Conservation (phyloP, 2,888 invertebrate species). For the Eubasilissa splendida region DNA sequence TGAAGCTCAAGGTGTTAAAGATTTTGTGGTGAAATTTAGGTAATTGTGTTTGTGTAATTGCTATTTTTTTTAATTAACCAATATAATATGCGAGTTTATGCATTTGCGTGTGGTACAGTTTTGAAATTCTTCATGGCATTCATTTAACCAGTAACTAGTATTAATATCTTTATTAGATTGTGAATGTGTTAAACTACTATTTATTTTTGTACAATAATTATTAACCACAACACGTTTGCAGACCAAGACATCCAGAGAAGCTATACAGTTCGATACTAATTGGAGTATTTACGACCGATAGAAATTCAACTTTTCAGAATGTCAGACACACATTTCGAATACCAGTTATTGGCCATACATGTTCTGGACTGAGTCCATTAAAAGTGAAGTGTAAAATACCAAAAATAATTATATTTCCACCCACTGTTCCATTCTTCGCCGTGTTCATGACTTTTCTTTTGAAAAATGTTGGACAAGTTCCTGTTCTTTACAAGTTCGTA, state of each 20-base stretch:
- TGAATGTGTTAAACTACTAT: too few species aligned
- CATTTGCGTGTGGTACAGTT: too few species aligned
- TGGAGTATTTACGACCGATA: neutral
- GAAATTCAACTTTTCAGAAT: conserved; percentile 1
- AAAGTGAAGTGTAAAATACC: conserved; percentile 1
- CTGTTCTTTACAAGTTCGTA: conserved; percentile 68
- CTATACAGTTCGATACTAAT: conserved; percentile 21
- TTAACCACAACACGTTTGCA: neutral
- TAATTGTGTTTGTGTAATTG: neutral
- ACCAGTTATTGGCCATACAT: conserved; percentile 38
- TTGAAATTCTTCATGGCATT: too few species aligned
- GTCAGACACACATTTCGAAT: conserved; percentile 32
- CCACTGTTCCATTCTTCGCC: conserved; percentile 68
- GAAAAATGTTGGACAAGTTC: conserved; percentile 66
- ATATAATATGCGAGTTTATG: too few species aligned
- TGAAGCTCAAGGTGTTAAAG: conserved; percentile 16
- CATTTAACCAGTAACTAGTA: too few species aligned
- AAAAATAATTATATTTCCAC: conserved; percentile 66
- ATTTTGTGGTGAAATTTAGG: conserved; percentile 37
- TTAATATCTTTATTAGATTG: too few species aligned
- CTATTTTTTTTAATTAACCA: too few species aligned
- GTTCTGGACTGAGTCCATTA: neutral
- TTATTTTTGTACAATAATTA: too few species aligned
- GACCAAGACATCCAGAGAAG: conserved; percentile 6
- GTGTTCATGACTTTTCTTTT: conserved; percentile 68